Evolutionary conservation across 2,888 invertebrate genomes (phyloP), one percentile per base, ranked within the genome.

Genomic region (Apantesis nais): DNA sequence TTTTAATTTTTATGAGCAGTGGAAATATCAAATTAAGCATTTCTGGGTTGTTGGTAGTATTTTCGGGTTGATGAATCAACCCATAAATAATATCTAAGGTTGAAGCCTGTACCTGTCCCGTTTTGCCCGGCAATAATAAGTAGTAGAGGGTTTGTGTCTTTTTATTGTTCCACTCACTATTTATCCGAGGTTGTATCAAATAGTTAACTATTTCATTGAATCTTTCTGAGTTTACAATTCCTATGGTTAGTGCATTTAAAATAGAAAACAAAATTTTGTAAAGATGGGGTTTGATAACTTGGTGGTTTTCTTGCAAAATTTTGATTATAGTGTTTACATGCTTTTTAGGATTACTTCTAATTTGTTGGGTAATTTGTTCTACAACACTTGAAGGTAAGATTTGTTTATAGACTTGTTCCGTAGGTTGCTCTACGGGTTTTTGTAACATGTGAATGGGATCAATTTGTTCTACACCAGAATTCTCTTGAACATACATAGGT

Each of bases 1-100:
- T 62, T 63, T 73, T 68, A 1, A 72, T 63, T 62, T 67, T 37
- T 65, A 34, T 74, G n/a, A 80, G 71, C 16, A 81, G 61, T 55
- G 74, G 70, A 8, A 81, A 25, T 60, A 81, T 71, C 60, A 71
- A 37, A 62, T 79, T 66, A 12, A 72, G 8, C 0, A 73, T 48
- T 12, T 70, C 55, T 60, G 68, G 62, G 62, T 55, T 71, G 67
- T 62, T n/a, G 8, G 74, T 1, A 37, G 63, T 31, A 63, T 68
- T 52, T 61, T 70, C 44, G 72, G 52, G 39, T 69, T 34, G n/a
- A 9, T 67, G 39, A 48, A 67, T 63, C 44, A 67, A 48, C 8
- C 9, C 64, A 31, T 72, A 19, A 66, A 78, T 69, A 55, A 72
- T 62, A 22, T 80, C 71, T 4, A 78, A 34, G 37, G 67, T 71